A percentile compares a stretch with the other conserved stretches of the same genome.
These are phyloP conservation scores for Sphaerodactylus townsendi DNA, from an alignment of 2,113 vertebrate species.

Conservation along the genomic window DNA sequence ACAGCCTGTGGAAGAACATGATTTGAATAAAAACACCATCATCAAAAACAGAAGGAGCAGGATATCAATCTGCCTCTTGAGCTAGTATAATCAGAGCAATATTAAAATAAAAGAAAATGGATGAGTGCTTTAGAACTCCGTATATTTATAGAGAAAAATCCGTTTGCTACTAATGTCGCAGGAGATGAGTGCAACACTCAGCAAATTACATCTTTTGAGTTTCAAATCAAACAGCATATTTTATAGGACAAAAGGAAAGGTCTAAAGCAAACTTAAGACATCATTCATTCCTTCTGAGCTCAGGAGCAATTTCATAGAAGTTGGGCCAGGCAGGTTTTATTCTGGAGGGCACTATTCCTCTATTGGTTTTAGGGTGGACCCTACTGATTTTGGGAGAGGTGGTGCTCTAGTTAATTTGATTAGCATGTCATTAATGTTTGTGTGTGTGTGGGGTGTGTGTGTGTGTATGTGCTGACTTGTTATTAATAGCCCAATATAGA, in stretches of 20 bases:
- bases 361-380: neutral
- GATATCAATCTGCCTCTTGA: neutral
- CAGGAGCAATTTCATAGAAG: constrained; percentile 22
- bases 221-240: constrained; percentile 34
- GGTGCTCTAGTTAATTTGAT: no score
- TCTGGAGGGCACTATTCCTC: neutral
- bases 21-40: neutral
- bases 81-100: constrained; percentile 14
- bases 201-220: neutral
- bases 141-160: constrained; percentile 1
- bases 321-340: neutral
- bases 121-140: constrained; percentile 2
- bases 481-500: no score
- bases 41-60: neutral
- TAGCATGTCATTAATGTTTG: neutral
- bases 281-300: constrained; percentile 1
- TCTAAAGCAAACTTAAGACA: constrained; percentile 24
- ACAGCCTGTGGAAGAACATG: neutral
- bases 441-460: no score
- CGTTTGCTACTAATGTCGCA: neutral
- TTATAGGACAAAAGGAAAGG: constrained; percentile 19
- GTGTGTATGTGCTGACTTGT: neutral
- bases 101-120: constrained; percentile 12
- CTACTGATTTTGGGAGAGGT: neutral
- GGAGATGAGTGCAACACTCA: neutral